Percentiles rank a stretch among this genome's conserved stretches.
Conservation (phyloP, 2,797 vertebrate genomes). For the Phylloscopus collybita region DNA sequence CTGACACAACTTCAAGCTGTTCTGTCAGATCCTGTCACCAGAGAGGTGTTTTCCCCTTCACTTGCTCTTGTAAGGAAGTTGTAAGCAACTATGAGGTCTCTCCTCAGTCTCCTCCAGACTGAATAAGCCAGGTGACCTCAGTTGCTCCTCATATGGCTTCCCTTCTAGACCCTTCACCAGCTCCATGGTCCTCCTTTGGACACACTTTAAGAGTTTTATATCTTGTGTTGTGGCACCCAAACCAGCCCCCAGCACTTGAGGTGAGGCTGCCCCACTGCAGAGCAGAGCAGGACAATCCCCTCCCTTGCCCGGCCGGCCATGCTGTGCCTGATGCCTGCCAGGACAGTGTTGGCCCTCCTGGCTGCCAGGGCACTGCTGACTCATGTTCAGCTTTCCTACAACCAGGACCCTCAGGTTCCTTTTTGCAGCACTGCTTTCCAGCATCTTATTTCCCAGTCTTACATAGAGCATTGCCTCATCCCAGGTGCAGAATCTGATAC, state of each 20-base stretch:
- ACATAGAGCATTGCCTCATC: not conserved
- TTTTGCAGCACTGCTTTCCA: not conserved
- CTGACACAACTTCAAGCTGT: not conserved
- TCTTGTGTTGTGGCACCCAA: no score
- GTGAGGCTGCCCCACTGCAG: fast-evolving
- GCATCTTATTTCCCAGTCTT: not conserved
- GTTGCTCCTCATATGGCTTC: not conserved
- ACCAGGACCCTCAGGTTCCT: not conserved
- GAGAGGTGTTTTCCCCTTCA: not conserved
- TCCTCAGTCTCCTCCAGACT: not conserved
- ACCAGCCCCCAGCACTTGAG: fast-evolving
- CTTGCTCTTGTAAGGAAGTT: not conserved
- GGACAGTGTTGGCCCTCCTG: fast-evolving
- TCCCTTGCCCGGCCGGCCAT: fast-evolving
- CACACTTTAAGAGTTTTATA: not conserved
- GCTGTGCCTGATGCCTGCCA: not conserved
- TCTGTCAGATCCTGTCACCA: not conserved
- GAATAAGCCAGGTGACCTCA: not conserved
- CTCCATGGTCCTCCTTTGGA: not conserved
- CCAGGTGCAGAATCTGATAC: not conserved
- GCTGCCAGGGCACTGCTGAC: not conserved
- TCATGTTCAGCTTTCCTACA: fast-evolving
- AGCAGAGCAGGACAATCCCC: not conserved
- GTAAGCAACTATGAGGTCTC: not conserved
- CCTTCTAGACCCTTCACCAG: not conserved